Evolutionary conservation across 2,797 vertebrate species (phyloP).

Genomic region (Anniella stebbinsi): DNA sequence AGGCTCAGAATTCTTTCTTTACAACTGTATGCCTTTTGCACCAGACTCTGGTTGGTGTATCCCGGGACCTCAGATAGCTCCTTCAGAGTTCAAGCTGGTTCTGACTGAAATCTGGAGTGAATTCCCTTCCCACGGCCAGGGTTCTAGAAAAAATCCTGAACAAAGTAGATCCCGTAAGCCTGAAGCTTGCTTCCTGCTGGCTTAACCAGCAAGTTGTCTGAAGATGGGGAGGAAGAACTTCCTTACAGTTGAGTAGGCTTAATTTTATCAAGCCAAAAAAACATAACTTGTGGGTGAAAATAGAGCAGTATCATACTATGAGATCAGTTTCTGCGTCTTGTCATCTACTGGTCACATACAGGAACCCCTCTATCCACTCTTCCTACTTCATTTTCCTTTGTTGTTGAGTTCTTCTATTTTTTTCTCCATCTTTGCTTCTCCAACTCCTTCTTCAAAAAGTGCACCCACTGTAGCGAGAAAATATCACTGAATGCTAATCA

Average conservation of each 20-base stretch:
- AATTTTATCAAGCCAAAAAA: background rate
- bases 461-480: no score
- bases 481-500: no score
- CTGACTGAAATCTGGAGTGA: no score
- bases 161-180: background rate
- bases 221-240: background rate
- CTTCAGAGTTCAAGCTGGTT: no score
- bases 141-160: background rate
- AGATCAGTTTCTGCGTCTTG: slow-evolving; percentile 66
- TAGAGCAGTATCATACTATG: background rate
- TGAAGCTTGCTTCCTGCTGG: background rate
- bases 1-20: background rate
- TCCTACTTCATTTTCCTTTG: accelerated
- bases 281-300: background rate
- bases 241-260: background rate
- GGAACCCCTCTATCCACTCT: slow-evolving; percentile 24
- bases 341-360: slow-evolving; percentile 73
- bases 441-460: no score
- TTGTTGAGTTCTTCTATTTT: no score
- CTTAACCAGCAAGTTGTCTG: background rate
- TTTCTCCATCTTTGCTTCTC: no score
- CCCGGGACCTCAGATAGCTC: no score
- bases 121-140: background rate
- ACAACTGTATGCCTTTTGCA: no score
- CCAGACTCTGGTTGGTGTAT: no score